Evolutionary conservation across 2,888 invertebrate genomes (phyloP), one percentile per base, ranked within the genome.

Genomic region (Hyles lineata): DNA sequence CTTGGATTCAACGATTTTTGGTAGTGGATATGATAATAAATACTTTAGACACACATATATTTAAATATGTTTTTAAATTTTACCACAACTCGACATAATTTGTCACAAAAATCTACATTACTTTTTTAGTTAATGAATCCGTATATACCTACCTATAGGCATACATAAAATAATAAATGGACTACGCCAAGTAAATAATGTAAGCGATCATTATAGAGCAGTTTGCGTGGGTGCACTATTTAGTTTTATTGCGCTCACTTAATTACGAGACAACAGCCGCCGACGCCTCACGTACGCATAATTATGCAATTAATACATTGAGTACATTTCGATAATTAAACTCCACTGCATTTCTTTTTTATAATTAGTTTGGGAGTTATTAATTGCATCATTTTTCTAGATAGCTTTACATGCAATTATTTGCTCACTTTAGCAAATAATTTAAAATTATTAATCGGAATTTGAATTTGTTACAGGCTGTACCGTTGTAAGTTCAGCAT

Each of bases 241-340:
- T 85, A 78, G 75, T 80, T 81, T 84, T 82, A 80, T 85, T 86
- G 80, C 76, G 77, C 74, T 77, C 78, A 76, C 81, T 88, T 90
- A 89, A 89, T 89, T 90, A 87, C 82, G 81, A 76, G 75, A 76
- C 76, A 80, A 81, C 79, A 82, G 72, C 79, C 85, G 80, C 87
- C 82, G 80, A 83, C 84, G 82, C 82, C 77, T 79, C 76, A 76
- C 77, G 35, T 58, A 62, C 63, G 67, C 35, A 63, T 29, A 50
- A 71, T 70, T 71, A 59, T 52, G 58, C 63, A 71, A 73, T 50
- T 70, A 73, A 63, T 67, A 67, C 63, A 59, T 72, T 63, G 32
- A 67, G 21, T 58, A 55, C 35, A 67, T 58, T 72, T 67, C 67
- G 23, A 72, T 72, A 35, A 58, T 62, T 67, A 67, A 23, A 21